Conservation (phyloP, 2,113 vertebrate species). For the Anas platyrhynchos region DNA sequence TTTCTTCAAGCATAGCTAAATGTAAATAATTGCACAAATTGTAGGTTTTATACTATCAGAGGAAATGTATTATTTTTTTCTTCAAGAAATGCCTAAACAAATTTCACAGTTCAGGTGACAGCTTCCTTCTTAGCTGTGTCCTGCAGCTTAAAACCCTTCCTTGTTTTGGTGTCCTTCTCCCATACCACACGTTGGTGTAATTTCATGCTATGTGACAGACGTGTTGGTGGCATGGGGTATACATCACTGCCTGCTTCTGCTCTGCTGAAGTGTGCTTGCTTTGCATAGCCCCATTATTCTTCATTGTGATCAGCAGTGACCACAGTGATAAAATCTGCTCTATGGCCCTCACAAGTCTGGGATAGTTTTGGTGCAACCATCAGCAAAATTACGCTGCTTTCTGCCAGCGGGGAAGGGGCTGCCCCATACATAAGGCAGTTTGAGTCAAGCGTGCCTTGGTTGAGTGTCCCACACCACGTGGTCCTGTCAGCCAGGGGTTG, state of each 20-base stretch:
- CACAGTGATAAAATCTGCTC: not conserved
- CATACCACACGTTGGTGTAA: not conserved
- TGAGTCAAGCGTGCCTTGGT: accelerated
- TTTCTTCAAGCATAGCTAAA: not conserved
- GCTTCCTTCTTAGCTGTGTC: not conserved
- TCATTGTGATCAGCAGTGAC: not conserved
- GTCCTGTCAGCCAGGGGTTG: not conserved
- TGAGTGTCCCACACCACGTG: not conserved
- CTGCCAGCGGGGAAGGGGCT: not conserved
- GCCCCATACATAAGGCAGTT: not conserved
- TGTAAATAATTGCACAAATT: not conserved
- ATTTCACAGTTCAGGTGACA: not conserved
- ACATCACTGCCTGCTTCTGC: not conserved
- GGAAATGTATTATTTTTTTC: not conserved
- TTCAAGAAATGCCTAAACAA: not conserved
- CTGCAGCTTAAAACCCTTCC: not conserved
- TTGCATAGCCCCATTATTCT: not conserved
- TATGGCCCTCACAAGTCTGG: not conserved
- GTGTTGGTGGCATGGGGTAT: too few relatives aligned
- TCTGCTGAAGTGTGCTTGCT: not conserved
- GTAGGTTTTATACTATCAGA: not conserved
- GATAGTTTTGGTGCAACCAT: not conserved
- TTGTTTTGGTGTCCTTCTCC: not conserved
- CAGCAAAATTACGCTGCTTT: not conserved
- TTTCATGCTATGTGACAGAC: not conserved